phyloP scores from a whole-genome alignment of 2,888 invertebrate genomes.

The Leptura quadrifasciata region DNA sequence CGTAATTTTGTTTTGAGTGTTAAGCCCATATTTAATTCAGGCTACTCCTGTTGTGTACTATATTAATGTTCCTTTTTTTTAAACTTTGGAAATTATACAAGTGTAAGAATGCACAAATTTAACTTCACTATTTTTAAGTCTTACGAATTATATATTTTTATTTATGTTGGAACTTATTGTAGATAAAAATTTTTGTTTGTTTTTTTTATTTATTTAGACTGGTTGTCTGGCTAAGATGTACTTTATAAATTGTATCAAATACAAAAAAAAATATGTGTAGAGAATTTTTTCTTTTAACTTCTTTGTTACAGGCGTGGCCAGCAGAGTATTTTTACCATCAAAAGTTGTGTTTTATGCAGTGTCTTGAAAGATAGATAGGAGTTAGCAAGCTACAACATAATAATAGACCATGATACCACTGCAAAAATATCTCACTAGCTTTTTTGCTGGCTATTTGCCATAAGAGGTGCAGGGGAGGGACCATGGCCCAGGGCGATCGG shows the following conservation, averaged over 20 bases:
- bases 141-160: conserved; percentile 38
- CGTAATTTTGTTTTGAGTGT: background rate
- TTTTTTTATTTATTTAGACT: conserved; percentile 21
- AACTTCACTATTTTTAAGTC: conserved; percentile 18
- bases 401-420: too few species aligned
- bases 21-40: background rate
- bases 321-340: background rate
- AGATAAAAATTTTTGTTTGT: conserved; percentile 22
- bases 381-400: too few species aligned
- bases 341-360: too few species aligned
- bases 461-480: too few species aligned
- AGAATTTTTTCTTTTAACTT: background rate
- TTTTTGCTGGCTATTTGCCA: too few species aligned
- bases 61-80: conserved; percentile 3
- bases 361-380: too few species aligned
- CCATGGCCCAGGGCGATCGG: too few species aligned
- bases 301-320: background rate
- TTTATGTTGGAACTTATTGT: conserved; percentile 34
- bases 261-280: background rate
- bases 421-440: too few species aligned
- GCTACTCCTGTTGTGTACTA: background rate
- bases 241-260: conserved; percentile 29
- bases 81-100: conserved; percentile 17
- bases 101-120: conserved; percentile 19
- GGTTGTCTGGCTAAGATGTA: conserved; percentile 15